phyloP scores from a whole-genome alignment of 2,888 invertebrate genomes.

The Cyrtodaria siliqua region DNA sequence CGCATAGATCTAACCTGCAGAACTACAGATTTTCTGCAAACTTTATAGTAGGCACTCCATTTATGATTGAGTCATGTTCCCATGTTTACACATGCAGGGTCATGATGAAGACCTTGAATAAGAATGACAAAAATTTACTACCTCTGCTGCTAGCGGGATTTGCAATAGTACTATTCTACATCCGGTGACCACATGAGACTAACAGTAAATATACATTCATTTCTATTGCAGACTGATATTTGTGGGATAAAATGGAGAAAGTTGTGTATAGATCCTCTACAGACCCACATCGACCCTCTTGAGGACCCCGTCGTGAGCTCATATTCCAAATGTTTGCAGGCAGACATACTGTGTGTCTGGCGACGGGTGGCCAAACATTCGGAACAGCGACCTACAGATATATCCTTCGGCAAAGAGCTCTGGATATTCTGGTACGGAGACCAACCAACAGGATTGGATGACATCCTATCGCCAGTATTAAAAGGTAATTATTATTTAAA shows the following conservation, averaged over 20 bases:
- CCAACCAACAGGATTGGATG: constrained; percentile 79
- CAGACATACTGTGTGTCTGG: constrained; percentile 99
- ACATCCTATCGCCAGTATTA: constrained; percentile 90
- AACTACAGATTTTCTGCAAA: too few species aligned
- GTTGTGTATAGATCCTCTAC: constrained; percentile 73
- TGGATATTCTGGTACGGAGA: constrained; percentile 99
- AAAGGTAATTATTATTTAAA: too few species aligned
- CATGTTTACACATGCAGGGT: too few species aligned
- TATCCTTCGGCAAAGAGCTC: constrained; percentile 91
- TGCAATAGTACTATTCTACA: too few species aligned
- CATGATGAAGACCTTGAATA: too few species aligned
- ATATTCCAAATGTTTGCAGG: constrained; percentile 87
- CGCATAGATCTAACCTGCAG: too few species aligned
- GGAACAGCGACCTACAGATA: constrained; percentile 73
- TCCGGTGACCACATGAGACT: too few species aligned
- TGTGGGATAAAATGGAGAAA: constrained; percentile 99
- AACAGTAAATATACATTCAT: too few species aligned
- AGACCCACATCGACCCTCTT: constrained; percentile 72
- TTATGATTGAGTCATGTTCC: too few species aligned
- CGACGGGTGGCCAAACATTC: constrained; percentile 90
- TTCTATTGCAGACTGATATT: constrained; percentile 95
- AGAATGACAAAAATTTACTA: too few species aligned
- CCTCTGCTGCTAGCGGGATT: too few species aligned
- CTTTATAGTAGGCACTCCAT: too few species aligned
- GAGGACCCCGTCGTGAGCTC: constrained; percentile 86